A percentile compares a stretch with the other conserved stretches of the same genome.
Evolutionary conservation across 92 coral and sea anemone genomes (phyloP).

Genomic region (Heteractis magnifica): DNA sequence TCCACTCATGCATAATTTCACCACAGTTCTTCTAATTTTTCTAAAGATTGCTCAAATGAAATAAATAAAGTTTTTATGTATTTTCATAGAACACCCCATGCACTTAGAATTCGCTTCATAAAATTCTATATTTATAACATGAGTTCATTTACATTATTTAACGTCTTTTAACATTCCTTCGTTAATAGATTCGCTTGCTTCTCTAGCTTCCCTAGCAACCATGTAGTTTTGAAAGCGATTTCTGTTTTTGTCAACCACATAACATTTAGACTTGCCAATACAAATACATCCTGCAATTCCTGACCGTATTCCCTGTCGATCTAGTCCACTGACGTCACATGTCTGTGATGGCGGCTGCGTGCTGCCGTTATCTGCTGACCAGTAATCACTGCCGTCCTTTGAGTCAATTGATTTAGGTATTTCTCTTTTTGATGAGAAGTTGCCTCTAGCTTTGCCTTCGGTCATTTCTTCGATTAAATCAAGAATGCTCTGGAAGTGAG

Average conservation of each 20-base stretch:
- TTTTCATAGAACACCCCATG: background rate
- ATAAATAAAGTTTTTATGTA: no score
- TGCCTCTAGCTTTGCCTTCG: constrained; percentile 33
- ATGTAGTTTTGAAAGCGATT: constrained; percentile 47
- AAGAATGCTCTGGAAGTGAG: constrained; percentile 77
- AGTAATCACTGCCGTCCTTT: constrained; percentile 22
- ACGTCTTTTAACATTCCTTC: background rate
- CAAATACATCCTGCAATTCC: constrained; percentile 50
- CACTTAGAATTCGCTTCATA: constrained; percentile 14
- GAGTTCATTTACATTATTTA: background rate
- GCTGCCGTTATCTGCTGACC: constrained; percentile 53
- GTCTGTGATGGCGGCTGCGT: constrained; percentile 12
- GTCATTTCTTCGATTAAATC: constrained; percentile 83
- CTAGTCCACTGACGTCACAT: background rate
- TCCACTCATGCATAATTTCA: no score
- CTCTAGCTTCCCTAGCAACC: constrained; percentile 33
- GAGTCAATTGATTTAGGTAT: constrained; percentile 5
- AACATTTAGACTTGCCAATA: constrained; percentile 60
- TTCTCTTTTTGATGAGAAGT: constrained; percentile 4
- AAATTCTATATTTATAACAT: background rate
- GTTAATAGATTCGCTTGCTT: constrained; percentile 15
- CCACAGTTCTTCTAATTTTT: no score
- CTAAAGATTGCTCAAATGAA: no score
- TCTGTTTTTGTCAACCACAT: constrained; percentile 39
- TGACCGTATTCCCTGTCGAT: constrained; percentile 2